These are phyloP conservation scores for Pelecanoides urinatrix DNA, from an alignment of 2,113 vertebrate genomes.

Conservation along the genomic window DNA sequence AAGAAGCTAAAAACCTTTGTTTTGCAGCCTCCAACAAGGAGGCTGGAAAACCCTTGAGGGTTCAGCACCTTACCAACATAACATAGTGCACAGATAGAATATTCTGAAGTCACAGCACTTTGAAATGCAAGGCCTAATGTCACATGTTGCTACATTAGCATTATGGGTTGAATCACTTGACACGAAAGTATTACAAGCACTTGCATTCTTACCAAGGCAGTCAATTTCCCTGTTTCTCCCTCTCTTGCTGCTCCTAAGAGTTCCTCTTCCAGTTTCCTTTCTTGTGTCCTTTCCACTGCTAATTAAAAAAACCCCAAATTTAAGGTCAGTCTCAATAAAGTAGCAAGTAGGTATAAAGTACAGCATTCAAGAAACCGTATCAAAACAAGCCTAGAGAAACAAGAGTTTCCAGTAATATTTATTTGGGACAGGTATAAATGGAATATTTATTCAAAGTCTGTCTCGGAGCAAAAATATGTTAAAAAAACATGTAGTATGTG, in stretches of 20 bases:
- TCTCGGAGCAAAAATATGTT: background rate
- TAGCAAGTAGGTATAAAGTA: background rate
- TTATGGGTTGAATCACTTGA: background rate
- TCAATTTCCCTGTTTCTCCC: conserved; percentile 77
- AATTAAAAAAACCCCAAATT: background rate
- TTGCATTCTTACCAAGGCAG: conserved; percentile 79
- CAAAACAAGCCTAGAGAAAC: background rate
- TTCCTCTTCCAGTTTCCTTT: conserved; percentile 82
- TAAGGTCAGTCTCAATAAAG: background rate
- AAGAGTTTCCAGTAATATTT: background rate
- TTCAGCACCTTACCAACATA: background rate
- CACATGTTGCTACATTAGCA: background rate
- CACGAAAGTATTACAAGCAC: background rate
- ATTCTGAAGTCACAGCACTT: background rate
- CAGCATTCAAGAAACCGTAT: background rate
- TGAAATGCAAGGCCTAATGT: background rate
- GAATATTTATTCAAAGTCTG: background rate
- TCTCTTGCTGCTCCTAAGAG: conserved; percentile 87
- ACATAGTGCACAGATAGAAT: background rate
- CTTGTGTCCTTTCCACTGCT: conserved; percentile 90
- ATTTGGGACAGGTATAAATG: background rate
- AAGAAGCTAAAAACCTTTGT: background rate
- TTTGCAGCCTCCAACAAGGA: background rate
- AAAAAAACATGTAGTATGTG: background rate
- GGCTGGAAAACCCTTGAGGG: background rate